These are phyloP conservation scores for Leucopsar rothschildi DNA, from an alignment of 2,113 vertebrate genomes.

Conservation along the genomic window DNA sequence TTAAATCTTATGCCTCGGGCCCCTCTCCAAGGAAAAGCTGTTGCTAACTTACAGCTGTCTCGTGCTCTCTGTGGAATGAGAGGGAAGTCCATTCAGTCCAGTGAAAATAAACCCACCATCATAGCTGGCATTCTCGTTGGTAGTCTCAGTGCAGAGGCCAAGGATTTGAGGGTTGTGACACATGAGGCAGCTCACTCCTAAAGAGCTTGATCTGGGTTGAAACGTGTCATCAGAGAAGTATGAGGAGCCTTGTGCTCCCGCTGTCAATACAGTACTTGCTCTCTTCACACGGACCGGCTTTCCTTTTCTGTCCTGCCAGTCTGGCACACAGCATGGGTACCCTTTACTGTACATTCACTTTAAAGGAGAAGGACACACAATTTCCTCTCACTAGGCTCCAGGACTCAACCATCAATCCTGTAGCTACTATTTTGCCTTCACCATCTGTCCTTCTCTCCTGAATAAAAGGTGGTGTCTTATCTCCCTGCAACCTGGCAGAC, in stretches of 20 bases:
- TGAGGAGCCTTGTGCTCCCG: constrained; percentile 35
- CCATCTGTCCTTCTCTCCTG: background rate
- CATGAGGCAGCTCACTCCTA: constrained; percentile 62
- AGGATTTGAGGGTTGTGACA: constrained; percentile 63
- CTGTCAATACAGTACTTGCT: constrained; percentile 59
- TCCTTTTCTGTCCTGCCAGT: constrained; percentile 56
- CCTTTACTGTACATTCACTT: constrained; percentile 39
- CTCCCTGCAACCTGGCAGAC: background rate
- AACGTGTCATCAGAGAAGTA: constrained; percentile 66
- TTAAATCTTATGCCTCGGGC: constrained; percentile 59
- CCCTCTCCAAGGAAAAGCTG: constrained; percentile 62
- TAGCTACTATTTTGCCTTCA: background rate
- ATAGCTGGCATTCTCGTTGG: constrained; percentile 66
- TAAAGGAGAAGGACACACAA: constrained; percentile 28
- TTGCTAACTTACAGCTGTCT: constrained; percentile 67
- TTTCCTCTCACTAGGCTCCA: background rate
- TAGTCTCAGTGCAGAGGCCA: constrained; percentile 57
- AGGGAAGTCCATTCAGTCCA: constrained; percentile 66
- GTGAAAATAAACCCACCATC: constrained; percentile 65
- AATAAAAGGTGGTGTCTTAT: background rate
- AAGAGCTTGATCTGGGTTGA: constrained; percentile 54
- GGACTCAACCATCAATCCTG: background rate
- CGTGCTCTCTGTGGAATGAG: constrained; percentile 65
- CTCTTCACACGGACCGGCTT: background rate
- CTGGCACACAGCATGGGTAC: background rate